These are phyloP conservation scores for Crotalus tigris DNA, from an alignment of 2,113 vertebrate genomes.

Conservation along the genomic window DNA sequence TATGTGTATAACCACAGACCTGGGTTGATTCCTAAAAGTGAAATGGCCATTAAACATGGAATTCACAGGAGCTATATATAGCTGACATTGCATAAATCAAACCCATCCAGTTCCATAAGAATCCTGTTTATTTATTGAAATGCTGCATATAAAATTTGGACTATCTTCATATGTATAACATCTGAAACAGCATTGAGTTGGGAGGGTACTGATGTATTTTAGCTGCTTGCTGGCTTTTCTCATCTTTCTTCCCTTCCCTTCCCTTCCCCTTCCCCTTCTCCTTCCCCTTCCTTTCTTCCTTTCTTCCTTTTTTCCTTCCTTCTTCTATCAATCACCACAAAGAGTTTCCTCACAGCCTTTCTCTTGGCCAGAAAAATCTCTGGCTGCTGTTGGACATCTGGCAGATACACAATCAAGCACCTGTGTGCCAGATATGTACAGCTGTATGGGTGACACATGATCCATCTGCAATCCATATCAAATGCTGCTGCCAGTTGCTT, in stretches of 20 bases:
- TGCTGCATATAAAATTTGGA: not conserved
- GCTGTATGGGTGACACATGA: slow-evolving; percentile 60
- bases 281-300: not conserved
- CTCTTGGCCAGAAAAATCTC: slow-evolving; percentile 8
- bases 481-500: slow-evolving; percentile 49
- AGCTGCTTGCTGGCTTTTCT: not conserved
- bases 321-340: slow-evolving; percentile 24
- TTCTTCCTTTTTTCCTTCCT: not conserved
- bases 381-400: slow-evolving; percentile 58
- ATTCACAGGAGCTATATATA: not conserved
- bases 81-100: not conserved
- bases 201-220: slow-evolving; percentile 13
- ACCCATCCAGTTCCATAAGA: not conserved
- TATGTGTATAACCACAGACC: not conserved
- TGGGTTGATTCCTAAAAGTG: not conserved
- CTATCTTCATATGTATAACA: not conserved
- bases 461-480: slow-evolving; percentile 47
- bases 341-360: slow-evolving; percentile 18
- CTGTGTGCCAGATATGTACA: slow-evolving; percentile 65
- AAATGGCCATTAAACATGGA: not conserved
- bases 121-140: not conserved
- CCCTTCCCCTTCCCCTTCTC: fast-evolving
- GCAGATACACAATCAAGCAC: slow-evolving; percentile 46
- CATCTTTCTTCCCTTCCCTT: not conserved
- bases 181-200: not conserved